phyloP scores from a whole-genome alignment of 2,797 vertebrate genomes.

The Phrynocephalus guinanensis region DNA sequence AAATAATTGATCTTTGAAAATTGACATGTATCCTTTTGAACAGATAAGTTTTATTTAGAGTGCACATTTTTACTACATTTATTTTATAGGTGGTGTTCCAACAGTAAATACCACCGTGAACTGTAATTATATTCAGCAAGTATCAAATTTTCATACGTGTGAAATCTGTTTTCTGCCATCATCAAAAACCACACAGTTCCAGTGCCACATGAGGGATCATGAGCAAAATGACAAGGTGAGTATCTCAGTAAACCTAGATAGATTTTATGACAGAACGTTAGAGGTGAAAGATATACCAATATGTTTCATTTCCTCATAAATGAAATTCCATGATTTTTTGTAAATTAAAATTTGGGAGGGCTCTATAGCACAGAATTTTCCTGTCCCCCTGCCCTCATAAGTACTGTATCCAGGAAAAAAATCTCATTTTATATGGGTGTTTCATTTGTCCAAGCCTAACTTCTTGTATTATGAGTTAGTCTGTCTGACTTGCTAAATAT shows the following conservation, averaged over 20 bases:
- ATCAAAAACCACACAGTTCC: conserved; percentile 91
- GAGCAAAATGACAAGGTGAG: conserved; percentile 95
- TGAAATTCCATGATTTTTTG: conserved; percentile 4
- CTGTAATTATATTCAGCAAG: conserved; percentile 79
- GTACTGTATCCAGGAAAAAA: not conserved
- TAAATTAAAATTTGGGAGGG: conserved; percentile 13
- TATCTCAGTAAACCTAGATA: not conserved
- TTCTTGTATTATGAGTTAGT: not conserved
- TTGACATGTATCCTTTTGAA: not conserved
- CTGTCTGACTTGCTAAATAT: not conserved
- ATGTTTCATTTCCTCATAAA: conserved; percentile 1
- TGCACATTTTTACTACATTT: conserved; percentile 44
- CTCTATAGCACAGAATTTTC: not conserved
- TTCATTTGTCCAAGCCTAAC: conserved; percentile 17
- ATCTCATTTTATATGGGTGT: conserved; percentile 27
- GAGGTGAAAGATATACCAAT: rapidly evolving
- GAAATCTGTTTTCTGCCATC: conserved; percentile 90
- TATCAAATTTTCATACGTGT: conserved; percentile 88
- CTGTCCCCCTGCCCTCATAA: not conserved
- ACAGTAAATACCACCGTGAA: conserved; percentile 76
- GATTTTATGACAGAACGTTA: not conserved
- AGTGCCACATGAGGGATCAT: conserved; percentile 94
- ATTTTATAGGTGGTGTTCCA: conserved; percentile 81
- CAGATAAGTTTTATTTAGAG: not conserved
- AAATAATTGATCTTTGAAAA: not conserved